Evolutionary conservation across 1,140 invertebrate genomes (phyloP).

Genomic region (Epicauta chinensis): DNA sequence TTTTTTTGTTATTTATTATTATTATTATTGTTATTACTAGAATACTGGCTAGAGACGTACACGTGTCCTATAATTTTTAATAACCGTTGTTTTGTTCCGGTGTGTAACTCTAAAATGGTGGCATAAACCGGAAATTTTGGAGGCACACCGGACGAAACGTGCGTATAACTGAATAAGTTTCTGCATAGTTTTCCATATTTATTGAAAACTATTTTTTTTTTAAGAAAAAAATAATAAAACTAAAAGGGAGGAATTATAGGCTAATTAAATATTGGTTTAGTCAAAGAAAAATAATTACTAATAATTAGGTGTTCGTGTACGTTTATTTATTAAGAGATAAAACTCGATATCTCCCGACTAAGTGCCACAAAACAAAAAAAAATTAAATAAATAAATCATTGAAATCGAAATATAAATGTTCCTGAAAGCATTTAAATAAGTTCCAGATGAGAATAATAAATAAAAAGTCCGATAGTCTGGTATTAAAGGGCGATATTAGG

Average conservation of each 20-base stretch:
- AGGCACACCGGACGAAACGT: neutral
- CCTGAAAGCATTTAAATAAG: constrained; percentile 39
- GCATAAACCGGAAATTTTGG: neutral
- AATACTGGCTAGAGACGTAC: neutral
- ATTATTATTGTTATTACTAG: neutral
- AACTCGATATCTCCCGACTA: constrained; percentile 39
- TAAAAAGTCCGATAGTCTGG: constrained; percentile 27
- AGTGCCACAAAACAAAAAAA: constrained; percentile 30
- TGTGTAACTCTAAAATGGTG: neutral
- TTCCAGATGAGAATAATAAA: constrained; percentile 11
- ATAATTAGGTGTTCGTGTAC: constrained; percentile 21
- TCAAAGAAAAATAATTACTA: no score
- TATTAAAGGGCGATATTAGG: constrained; percentile 38
- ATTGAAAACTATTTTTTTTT: no score
- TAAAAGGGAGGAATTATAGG: constrained; percentile 20
- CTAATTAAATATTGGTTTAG: constrained; percentile 36
- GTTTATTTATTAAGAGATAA: constrained; percentile 9
- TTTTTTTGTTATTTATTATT: no score
- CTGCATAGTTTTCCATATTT: constrained; percentile 25
- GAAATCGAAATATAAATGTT: constrained; percentile 35
- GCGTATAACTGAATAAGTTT: neutral
- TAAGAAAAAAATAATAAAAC: no score
- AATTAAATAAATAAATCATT: constrained; percentile 27
- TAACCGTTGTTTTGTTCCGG: neutral
- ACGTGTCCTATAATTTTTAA: neutral